Conservation (phyloP, 2,888 invertebrate species). For the Sipha maydis region DNA sequence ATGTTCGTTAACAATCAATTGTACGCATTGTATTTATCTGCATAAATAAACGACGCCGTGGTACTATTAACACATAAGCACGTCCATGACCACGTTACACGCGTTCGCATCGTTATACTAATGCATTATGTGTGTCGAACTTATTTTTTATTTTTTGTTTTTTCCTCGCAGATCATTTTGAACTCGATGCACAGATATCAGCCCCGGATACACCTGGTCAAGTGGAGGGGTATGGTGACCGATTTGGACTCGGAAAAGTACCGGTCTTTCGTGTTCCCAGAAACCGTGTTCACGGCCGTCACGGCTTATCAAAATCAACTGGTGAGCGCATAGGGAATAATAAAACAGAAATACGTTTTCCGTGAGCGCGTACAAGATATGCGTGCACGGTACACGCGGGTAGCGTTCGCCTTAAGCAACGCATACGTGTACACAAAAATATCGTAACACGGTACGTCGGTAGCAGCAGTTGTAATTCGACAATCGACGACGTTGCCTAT, state of each 20-base stretch:
- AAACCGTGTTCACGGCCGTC: conserved; percentile 98
- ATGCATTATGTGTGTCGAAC: background rate
- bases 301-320: conserved; percentile 99
- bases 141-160: conserved; percentile 39
- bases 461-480: conserved; percentile 21
- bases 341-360: background rate
- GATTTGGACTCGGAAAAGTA: conserved; percentile 93
- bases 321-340: conserved; percentile 72
- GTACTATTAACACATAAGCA: too few relatives aligned
- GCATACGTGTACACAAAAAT: background rate
- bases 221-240: conserved; percentile 79
- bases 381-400: background rate
- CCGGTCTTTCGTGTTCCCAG: conserved; percentile 96
- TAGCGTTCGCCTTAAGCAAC: background rate
- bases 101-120: too few relatives aligned
- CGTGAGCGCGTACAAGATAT: too few relatives aligned
- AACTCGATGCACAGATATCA: conserved; percentile 99
- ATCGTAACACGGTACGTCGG: too few relatives aligned
- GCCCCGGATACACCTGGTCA: conserved; percentile 95
- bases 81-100: too few relatives aligned
- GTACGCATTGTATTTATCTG: too few relatives aligned
- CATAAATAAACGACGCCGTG: too few relatives aligned
- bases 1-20: too few relatives aligned
- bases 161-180: conserved; percentile 83
- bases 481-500: background rate